Percentiles rank a stretch among this genome's conserved stretches.
These are phyloP conservation scores for Drosophila pseudoobscura DNA, from an alignment of 1,140 invertebrate species.

Conservation along the genomic window DNA sequence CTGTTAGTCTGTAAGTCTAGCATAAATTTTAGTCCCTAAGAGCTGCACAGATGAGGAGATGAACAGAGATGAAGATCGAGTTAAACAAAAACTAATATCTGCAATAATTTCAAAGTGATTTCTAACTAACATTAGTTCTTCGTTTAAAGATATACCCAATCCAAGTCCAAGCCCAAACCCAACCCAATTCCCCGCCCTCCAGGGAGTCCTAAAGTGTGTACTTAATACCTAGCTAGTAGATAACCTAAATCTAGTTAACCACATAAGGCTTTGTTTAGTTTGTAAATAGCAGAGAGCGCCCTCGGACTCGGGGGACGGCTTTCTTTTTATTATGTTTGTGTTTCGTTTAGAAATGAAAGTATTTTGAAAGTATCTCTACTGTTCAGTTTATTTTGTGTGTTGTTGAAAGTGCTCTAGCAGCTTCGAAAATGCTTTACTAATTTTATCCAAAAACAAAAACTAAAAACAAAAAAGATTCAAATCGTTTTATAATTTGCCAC, in stretches of 20 bases:
- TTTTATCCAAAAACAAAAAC: constrained; percentile 51
- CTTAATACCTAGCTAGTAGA: constrained; percentile 60
- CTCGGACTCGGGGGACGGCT: constrained; percentile 31
- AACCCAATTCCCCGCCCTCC: constrained; percentile 23
- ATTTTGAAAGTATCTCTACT: constrained; percentile 24
- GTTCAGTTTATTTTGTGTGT: constrained; percentile 58
- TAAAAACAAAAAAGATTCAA: too few species aligned
- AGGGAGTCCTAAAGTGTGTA: constrained; percentile 61
- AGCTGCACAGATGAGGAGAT: constrained; percentile 53
- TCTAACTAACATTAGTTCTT: constrained; percentile 71
- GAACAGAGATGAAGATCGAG: constrained; percentile 30
- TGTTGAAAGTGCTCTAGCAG: constrained; percentile 68
- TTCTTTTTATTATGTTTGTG: constrained; percentile 62
- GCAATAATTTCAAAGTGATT: constrained; percentile 82
- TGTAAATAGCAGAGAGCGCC: constrained; percentile 68
- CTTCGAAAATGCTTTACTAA: constrained; percentile 71
- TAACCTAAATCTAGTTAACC: constrained; percentile 49
- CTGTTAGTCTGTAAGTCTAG: constrained; percentile 78
- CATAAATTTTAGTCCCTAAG: constrained; percentile 67
- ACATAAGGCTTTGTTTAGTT: constrained; percentile 78
- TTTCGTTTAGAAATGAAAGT: constrained; percentile 55
- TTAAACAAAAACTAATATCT: constrained; percentile 63
- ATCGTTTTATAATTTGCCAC: constrained; percentile 43
- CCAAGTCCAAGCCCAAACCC: constrained; percentile 7
- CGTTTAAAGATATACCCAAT: constrained; percentile 53